These are phyloP conservation scores for Zosterops hypoxanthus DNA, from an alignment of 2,113 vertebrate species.

Conservation along the genomic window DNA sequence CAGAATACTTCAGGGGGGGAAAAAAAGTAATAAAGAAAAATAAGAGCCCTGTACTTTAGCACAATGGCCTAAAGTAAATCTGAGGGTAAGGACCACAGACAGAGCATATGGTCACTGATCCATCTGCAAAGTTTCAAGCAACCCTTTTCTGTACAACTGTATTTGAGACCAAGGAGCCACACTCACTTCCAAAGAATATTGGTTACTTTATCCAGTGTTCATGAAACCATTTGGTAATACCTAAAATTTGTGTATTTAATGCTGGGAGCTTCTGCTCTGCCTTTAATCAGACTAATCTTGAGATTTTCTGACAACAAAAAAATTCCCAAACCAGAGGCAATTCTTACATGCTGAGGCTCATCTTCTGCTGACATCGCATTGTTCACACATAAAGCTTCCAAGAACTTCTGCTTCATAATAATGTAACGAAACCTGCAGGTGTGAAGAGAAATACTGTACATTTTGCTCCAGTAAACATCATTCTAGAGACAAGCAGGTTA, in stretches of 20 bases:
- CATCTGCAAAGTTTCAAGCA: background rate
- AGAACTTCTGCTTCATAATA: constrained; percentile 94
- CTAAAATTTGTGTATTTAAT: background rate
- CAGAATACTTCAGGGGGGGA: background rate
- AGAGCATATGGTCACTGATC: background rate
- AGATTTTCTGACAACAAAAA: background rate
- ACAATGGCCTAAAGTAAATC: background rate
- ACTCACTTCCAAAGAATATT: background rate
- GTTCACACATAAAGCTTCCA: constrained; percentile 97
- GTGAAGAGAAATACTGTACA: background rate
- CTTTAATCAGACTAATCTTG: background rate
- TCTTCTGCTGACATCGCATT: constrained; percentile 95
- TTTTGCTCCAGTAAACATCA: background rate
- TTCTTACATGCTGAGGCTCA: constrained; percentile 93
- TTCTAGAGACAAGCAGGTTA: background rate
- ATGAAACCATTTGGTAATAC: background rate
- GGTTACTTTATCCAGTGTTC: background rate
- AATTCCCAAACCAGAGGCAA: constrained; percentile 1
- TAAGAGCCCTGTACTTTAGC: background rate
- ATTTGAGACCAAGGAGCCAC: background rate
- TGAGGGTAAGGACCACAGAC: background rate
- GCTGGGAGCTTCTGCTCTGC: background rate
- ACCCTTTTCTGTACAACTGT: background rate
- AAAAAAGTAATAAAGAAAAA: background rate
- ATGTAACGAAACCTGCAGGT: constrained; percentile 91